Conservation (phyloP, 2,113 vertebrate species). For the Takifugu flavidus region DNA sequence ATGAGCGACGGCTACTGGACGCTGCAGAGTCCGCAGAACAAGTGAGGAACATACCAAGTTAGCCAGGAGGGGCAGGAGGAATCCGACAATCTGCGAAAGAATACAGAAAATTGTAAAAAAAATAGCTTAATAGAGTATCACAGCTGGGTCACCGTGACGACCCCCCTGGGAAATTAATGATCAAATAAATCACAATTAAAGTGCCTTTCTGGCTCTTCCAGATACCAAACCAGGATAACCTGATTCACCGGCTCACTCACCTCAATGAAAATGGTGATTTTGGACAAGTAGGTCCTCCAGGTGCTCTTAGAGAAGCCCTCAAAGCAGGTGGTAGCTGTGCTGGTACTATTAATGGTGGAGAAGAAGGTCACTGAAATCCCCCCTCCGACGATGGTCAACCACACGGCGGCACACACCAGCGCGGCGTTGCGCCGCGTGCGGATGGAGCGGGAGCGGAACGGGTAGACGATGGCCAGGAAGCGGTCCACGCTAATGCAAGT, state of each 20-base stretch:
- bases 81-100: constrained; percentile 79
- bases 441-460: constrained; percentile 88
- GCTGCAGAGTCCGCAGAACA: constrained; percentile 89
- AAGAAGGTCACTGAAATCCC: constrained; percentile 95
- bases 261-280: constrained; percentile 99
- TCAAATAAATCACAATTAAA: too few relatives aligned
- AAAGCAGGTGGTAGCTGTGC: constrained; percentile 88
- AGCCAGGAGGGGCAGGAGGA: constrained; percentile 88
- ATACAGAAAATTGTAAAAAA: not conserved
- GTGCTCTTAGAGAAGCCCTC: constrained; percentile 95
- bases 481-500: constrained; percentile 97
- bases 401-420: constrained; percentile 88
- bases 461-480: constrained; percentile 95
- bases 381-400: constrained; percentile 92
- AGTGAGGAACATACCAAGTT: constrained; percentile 95
- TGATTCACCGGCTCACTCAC: constrained; percentile 51
- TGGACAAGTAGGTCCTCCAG: constrained; percentile 95
- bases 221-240: not conserved
- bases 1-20: constrained; percentile 85
- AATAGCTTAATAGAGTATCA: not conserved
- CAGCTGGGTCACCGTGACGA: not conserved
- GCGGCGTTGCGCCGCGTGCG: constrained; percentile 87
- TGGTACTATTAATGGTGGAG: constrained; percentile 90
- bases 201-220: too few relatives aligned
- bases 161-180: too few relatives aligned